Base-by-base conservation (phyloP, 2,113 vertebrate species). In the Campylomormyrus numenius region DNA sequence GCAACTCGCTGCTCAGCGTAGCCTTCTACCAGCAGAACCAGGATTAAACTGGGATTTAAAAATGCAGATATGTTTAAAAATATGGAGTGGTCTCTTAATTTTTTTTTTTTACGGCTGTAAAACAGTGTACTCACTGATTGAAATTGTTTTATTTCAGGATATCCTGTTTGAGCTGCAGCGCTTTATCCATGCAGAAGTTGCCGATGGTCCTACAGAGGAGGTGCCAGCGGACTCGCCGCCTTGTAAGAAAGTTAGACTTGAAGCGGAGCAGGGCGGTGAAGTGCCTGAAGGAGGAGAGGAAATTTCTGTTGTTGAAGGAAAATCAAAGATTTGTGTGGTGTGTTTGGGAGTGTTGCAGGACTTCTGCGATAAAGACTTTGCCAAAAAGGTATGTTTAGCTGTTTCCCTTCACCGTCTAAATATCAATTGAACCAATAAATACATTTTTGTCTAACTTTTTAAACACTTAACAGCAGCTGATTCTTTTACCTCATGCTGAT, bases 291-390 rank as follows among this genome's bases (percentile, higher is more conserved):
- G 3, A 0, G 1, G 84, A 35, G 49, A 90, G 0, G 0, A 0
- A 2, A 89, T 1, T 24, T 8, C 85, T 3, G 17, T 2, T 31
- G 24, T 48, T 0, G 6, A 52, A 17, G 45, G 39, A 0, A 56
- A 88, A 39, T n/a, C 24, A 0, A 24, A 56, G 2, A 94, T 97
- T 27, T 99, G 98, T 91, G 97, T 96, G 3, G 92, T 96, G 83
- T 99, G 98, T 92, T 91, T 99, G 93, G 98, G 98, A 66, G 91
- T 99, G 90, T 96, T 99, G 50, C 98, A 99, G 94, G 95, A 97
- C 8, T 95, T 97, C 89, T 97, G 97, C 1, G 95, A 96, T 91
- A 52, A 88, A 27, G 90, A 93, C 53, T 98, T 97, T 92, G 95
- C 97, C 21, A 94, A 93, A 89, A 96, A 97, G 97, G 98, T 99